Percentiles rank a stretch among this genome's conserved stretches.
Conservation (phyloP, 2,797 vertebrate genomes). For the Etheostoma nigrum region DNA sequence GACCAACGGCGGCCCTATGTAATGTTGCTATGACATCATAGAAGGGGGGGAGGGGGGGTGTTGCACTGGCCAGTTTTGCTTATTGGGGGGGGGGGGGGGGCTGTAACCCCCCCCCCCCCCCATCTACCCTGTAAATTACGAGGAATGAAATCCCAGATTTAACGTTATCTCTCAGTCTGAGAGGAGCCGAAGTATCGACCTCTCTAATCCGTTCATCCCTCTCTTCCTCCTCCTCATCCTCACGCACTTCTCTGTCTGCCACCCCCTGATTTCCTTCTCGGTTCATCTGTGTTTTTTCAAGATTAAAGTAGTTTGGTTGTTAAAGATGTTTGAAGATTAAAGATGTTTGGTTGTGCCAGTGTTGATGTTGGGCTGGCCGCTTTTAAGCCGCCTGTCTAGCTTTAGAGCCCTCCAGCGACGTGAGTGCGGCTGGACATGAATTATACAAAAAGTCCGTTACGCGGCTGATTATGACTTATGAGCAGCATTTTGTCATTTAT, state of each 20-base stretch:
- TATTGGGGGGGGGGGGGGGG: background rate
- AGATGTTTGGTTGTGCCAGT: constrained; percentile 55
- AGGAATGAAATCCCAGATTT: constrained; percentile 84
- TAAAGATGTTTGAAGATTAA: too few species aligned
- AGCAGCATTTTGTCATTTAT: background rate
- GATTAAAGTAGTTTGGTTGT: constrained; percentile 49
- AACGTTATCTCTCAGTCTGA: constrained; percentile 87
- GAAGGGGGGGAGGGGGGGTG: too few species aligned
- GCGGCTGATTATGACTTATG: background rate
- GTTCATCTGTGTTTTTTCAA: constrained; percentile 55
- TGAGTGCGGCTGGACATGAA: background rate
- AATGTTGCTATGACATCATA: too few species aligned
- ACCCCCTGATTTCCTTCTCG: constrained; percentile 50
- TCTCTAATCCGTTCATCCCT: constrained; percentile 83
- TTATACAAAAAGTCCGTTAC: background rate
- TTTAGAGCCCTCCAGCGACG: constrained; percentile 22
- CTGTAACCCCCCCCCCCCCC: too few species aligned
- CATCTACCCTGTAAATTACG: background rate
- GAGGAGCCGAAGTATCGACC: constrained; percentile 82
- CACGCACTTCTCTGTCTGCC: constrained; percentile 61
- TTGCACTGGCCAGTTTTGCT: too few species aligned
- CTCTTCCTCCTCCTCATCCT: constrained; percentile 73
- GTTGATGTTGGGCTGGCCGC: constrained; percentile 16
- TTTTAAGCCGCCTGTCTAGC: constrained; percentile 33
- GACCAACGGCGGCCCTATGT: too few species aligned